These are phyloP conservation scores for Isaurus tuberculatus DNA, from an alignment of 92 coral and sea anemone genomes.

Conservation along the genomic window DNA sequence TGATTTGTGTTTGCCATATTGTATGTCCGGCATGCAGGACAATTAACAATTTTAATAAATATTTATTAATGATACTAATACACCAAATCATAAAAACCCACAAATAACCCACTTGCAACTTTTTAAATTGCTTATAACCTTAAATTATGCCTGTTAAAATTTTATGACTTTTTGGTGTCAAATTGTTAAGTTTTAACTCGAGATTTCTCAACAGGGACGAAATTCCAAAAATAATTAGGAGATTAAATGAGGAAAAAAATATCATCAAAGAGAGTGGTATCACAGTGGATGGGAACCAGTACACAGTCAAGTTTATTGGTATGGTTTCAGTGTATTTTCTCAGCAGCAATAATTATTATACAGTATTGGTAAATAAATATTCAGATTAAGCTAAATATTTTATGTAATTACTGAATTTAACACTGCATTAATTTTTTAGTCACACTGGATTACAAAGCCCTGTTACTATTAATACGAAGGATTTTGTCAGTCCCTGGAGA, in stretches of 20 bases:
- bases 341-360: not conserved
- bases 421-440: conserved; percentile 9
- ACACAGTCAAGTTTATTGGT: conserved; percentile 35
- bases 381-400: not conserved
- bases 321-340: not conserved
- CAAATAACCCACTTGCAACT: not conserved
- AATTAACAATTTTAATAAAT: too few relatives aligned
- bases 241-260: conserved; percentile 31
- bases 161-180: not conserved
- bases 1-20: not conserved
- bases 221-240: conserved; percentile 15
- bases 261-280: conserved; percentile 41
- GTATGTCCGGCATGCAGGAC: not conserved
- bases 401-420: not conserved
- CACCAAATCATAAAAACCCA: not conserved
- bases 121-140: not conserved
- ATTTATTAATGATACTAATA: not conserved
- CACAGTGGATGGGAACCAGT: conserved; percentile 39
- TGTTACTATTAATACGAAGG: conserved; percentile 23
- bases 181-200: conserved; percentile 3
- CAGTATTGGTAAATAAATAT: not conserved
- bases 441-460: conserved; percentile 45
- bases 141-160: not conserved
- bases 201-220: conserved; percentile 15
- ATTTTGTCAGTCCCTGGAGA: conserved; percentile 16